phyloP scores from a whole-genome alignment of 2,888 invertebrate species.

The Chrysolina americana region DNA sequence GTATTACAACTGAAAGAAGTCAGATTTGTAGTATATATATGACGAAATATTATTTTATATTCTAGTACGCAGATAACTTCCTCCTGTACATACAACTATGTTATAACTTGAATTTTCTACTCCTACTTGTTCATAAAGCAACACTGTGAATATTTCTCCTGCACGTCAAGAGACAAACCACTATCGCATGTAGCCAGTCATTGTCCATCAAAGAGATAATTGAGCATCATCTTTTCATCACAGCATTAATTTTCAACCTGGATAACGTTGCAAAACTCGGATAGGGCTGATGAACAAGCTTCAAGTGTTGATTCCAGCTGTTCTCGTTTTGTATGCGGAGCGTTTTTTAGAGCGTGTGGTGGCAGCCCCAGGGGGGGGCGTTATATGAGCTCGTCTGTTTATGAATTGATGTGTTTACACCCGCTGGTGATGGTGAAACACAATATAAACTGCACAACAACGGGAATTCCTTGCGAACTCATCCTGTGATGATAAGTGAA shows the following conservation, averaged over 20 bases:
- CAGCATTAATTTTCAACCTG: conserved; percentile 2
- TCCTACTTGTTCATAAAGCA: background rate
- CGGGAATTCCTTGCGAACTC: background rate
- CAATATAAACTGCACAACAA: background rate
- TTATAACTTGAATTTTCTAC: too few species aligned
- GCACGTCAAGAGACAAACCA: background rate
- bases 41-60: too few species aligned
- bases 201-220: background rate
- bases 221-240: conserved; percentile 15
- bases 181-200: background rate
- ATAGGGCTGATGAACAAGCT: background rate
- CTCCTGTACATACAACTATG: too few species aligned
- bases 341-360: conserved; percentile 6
- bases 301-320: conserved; percentile 12
- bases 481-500: background rate
- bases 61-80: too few species aligned
- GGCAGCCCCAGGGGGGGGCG: background rate
- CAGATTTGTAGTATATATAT: too few species aligned
- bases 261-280: background rate
- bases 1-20: too few species aligned
- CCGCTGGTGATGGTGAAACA: background rate
- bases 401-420: conserved; percentile 13
- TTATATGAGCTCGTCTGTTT: background rate
- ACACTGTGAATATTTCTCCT: background rate
- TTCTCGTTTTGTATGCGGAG: conserved; percentile 9